These are phyloP conservation scores for Bubo scandiacus DNA, from an alignment of 2,113 vertebrate species.

Conservation along the genomic window DNA sequence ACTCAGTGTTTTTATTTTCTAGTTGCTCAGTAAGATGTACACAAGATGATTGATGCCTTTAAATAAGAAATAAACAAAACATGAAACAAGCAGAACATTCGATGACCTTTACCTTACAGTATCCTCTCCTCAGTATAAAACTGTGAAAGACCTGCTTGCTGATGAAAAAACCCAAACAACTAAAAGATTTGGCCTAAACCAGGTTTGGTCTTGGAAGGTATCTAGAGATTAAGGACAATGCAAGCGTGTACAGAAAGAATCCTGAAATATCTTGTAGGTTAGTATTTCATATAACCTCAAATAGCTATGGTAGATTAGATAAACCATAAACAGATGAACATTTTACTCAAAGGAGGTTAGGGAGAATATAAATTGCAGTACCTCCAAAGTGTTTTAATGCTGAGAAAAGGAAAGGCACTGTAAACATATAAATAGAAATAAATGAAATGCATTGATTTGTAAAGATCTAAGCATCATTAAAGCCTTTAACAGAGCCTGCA, in stretches of 20 bases:
- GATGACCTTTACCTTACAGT: neutral
- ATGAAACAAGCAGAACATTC: neutral
- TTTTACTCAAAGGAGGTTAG: neutral
- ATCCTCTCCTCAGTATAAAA: neutral
- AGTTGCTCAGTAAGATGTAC: conserved; percentile 51
- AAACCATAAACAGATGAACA: neutral
- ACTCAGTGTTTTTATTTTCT: conserved; percentile 60
- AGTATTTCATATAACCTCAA: neutral
- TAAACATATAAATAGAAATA: neutral
- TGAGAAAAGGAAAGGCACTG: neutral
- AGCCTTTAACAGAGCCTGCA: neutral
- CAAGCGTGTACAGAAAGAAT: neutral
- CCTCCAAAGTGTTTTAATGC: neutral
- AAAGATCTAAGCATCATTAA: neutral
- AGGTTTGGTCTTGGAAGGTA: neutral
- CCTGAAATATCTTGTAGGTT: neutral
- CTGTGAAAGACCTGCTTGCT: neutral
- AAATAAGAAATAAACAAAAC: conserved; percentile 51
- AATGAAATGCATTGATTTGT: neutral
- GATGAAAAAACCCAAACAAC: neutral
- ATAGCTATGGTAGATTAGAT: neutral
- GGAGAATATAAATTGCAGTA: neutral
- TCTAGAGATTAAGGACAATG: neutral
- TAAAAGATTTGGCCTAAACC: neutral
- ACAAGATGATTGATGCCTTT: conserved; percentile 51